Evolutionary conservation across 2,113 vertebrate genomes (phyloP).

Genomic region (Empidonax alnorum): DNA sequence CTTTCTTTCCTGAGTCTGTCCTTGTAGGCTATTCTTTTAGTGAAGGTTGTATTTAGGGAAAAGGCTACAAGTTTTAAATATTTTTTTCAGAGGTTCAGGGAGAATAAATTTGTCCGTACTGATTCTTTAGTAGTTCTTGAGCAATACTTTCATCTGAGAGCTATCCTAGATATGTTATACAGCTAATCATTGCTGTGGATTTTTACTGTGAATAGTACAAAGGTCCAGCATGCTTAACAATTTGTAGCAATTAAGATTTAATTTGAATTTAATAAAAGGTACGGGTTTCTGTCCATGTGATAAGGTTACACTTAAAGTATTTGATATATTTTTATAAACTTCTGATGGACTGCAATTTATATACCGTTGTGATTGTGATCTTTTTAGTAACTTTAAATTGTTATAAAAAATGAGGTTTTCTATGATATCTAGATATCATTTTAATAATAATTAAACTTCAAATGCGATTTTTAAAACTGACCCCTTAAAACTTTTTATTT

Average conservation of each 20-base stretch:
- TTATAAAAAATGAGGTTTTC: neutral
- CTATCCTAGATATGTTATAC: neutral
- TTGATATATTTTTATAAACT: neutral
- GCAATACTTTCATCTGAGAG: neutral
- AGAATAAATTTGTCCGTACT: neutral
- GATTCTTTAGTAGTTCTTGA: neutral
- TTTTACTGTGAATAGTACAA: neutral
- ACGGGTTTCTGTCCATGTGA: neutral
- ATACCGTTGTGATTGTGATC: neutral
- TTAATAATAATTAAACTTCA: neutral
- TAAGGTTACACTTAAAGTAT: neutral
- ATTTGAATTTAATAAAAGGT: neutral
- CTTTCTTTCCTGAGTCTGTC: neutral
- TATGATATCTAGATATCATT: neutral
- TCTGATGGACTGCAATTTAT: neutral
- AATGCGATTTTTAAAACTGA: neutral
- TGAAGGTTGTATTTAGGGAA: neutral
- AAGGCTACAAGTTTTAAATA: neutral
- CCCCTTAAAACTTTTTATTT: neutral
- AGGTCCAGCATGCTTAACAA: neutral
- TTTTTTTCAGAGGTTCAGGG: neutral
- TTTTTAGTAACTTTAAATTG: neutral
- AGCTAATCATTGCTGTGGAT: neutral
- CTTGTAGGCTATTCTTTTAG: neutral
- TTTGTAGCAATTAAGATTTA: neutral